These are phyloP conservation scores for Mesorhabditis belari DNA, from an alignment of 2,888 invertebrate species.

Conservation along the genomic window DNA sequence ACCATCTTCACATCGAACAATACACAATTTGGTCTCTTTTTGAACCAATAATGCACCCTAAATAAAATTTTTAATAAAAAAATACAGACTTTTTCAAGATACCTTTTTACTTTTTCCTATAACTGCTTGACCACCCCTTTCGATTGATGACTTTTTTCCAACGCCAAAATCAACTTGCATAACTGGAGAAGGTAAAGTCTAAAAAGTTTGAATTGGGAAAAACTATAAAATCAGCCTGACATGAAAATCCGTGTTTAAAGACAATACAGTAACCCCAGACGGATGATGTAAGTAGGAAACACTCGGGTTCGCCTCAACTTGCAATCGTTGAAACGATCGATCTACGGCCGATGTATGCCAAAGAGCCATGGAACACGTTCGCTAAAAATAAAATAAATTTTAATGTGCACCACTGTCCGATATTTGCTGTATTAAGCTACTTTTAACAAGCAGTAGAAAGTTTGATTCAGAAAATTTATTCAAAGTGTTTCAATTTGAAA, in stretches of 20 bases:
- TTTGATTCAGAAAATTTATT: no score
- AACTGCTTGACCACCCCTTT: constrained; percentile 23
- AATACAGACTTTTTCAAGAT: not conserved
- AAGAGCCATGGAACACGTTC: no score
- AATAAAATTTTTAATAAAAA: not conserved
- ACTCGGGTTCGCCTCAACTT: constrained; percentile 14
- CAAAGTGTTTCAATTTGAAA: no score
- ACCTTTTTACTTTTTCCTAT: constrained; percentile 34
- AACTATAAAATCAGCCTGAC: not conserved
- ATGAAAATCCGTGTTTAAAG: constrained; percentile 13
- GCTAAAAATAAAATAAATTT: no score
- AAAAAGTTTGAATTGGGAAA: not conserved
- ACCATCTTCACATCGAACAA: constrained; percentile 25
- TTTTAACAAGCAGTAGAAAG: no score
- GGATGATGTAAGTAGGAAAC: constrained; percentile 38
- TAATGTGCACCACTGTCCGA: no score
- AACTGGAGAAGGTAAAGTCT: constrained; percentile 12
- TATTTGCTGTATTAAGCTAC: no score
- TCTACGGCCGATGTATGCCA: constrained; percentile 28
- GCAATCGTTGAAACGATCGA: constrained; percentile 22
- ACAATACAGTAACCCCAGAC: constrained; percentile 34
- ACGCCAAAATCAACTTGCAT: constrained; percentile 26
- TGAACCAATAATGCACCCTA: constrained; percentile 32
- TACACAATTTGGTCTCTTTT: constrained; percentile 31
- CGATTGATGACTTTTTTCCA: constrained; percentile 23